phyloP scores from a whole-genome alignment of 2,797 vertebrate genomes.

The Lutjanus argentimaculatus region DNA sequence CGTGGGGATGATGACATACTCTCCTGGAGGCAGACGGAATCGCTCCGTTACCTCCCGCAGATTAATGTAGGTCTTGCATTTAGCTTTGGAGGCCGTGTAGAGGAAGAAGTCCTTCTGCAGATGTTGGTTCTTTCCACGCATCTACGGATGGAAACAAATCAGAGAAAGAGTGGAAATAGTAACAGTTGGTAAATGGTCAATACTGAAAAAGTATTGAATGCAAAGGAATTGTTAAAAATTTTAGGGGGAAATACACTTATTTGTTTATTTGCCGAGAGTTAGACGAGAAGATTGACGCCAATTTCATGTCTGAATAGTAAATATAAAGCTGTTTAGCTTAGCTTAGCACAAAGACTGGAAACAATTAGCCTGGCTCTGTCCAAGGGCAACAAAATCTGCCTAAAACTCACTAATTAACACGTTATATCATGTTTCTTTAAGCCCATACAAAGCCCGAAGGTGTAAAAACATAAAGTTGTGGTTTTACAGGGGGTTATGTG shows the following conservation, averaged over 20 bases:
- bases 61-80: conserved; percentile 95
- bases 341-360: background rate
- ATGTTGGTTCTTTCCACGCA: conserved; percentile 91
- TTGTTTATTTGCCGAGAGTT: background rate
- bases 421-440: too few relatives aligned
- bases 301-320: background rate
- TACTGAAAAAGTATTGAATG: background rate
- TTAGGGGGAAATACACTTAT: background rate
- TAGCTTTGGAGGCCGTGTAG: conserved; percentile 94
- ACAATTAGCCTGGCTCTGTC: background rate
- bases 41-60: conserved; percentile 96
- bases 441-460: too few relatives aligned
- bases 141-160: conserved; percentile 76
- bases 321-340: background rate
- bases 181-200: background rate
- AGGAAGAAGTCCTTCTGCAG: conserved; percentile 97
- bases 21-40: conserved; percentile 92
- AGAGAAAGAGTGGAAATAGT: background rate
- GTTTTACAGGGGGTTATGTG: too few relatives aligned
- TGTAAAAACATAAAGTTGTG: too few relatives aligned
- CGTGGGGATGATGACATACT: conserved; percentile 94
- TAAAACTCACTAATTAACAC: too few relatives aligned
- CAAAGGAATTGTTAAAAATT: background rate
- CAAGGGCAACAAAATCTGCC: too few relatives aligned
- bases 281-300: background rate